Evolutionary conservation across 2,113 vertebrate genomes (phyloP), one percentile per base, ranked within the genome.

Genomic region (Solenodon paradoxus): DNA sequence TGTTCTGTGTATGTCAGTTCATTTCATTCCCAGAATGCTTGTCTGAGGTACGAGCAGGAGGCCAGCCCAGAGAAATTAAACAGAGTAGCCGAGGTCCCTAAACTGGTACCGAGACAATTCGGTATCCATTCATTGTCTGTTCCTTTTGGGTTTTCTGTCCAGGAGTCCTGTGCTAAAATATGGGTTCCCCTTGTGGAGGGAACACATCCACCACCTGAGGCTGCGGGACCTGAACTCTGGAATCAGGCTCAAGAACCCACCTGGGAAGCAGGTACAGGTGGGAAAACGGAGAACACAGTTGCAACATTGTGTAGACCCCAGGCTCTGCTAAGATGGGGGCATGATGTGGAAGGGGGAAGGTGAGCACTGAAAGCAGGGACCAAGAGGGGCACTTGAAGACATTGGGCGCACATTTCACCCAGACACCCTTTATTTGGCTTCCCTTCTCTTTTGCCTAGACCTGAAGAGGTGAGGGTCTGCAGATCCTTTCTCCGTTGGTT

Each of bases 381-480:
- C 9, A 8, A 0, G 24, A 32, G 4, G 68, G 38, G 68, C 3
- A 9, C 17, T 24, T n/a, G n/a, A n/a, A 51, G 32, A 38, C 4
- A 1, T 4, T 7, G 57, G 35, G 9, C 0, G 0, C 38, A 71
- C 57, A 0, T 0, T 8, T 42, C n/a, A n/a, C n/a, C n/a, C n/a
- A n/a, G n/a, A n/a, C n/a, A n/a, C 42, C 35, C 15, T 71, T 15
- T 3, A 57, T 19, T 45, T n/a, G 63, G 42, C 45, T 61, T 90
- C 77, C 2, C 42, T 90, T 74, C 17, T 66, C 32, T 69, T 85
- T 68, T 80, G 63, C 0, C 74, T 63, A 49, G 55, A 42, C n/a
- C 16, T 49, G 66, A 68, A 75, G 61, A 64, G 24, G 47, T 57
- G 13, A 77, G 47, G n/a, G 66, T 61, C 16, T 51, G 5, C 7